phyloP scores from a whole-genome alignment of 2,888 invertebrate genomes.

The Tachystola acroxantha region DNA sequence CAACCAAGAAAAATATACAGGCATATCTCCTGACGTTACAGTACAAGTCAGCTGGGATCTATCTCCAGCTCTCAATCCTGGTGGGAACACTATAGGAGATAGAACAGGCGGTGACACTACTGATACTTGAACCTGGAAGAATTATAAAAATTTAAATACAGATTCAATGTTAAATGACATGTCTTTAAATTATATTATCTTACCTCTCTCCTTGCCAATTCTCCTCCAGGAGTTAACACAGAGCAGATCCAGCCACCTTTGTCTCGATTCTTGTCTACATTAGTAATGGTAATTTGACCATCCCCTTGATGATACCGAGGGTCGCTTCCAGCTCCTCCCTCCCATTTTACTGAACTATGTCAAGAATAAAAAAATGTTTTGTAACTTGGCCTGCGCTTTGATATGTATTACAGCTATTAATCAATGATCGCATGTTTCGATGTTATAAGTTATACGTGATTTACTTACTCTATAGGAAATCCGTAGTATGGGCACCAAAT shows the following conservation, averaged over 20 bases:
- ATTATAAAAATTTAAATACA: background rate
- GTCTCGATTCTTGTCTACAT: slow-evolving; percentile 82
- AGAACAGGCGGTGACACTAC: slow-evolving; percentile 86
- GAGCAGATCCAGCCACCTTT: slow-evolving; percentile 89
- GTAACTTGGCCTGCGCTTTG: no score
- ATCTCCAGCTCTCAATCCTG: slow-evolving; percentile 86
- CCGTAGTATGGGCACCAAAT: slow-evolving; percentile 92
- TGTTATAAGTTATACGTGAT: no score
- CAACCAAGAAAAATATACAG: slow-evolving; percentile 82
- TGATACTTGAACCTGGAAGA: slow-evolving; percentile 56
- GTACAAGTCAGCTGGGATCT: slow-evolving; percentile 90
- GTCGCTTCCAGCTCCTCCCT: slow-evolving; percentile 69
- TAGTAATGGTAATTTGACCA: slow-evolving; percentile 80
- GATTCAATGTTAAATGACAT: no score
- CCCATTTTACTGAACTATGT: slow-evolving; percentile 82
- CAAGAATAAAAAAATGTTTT: background rate
- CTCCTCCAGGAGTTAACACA: slow-evolving; percentile 85
- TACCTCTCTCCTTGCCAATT: slow-evolving; percentile 86
- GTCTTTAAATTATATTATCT: slow-evolving; percentile 22
- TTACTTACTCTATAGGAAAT: slow-evolving; percentile 84
- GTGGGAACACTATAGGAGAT: slow-evolving; percentile 90
- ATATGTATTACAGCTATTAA: no score
- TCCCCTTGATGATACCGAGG: slow-evolving; percentile 72
- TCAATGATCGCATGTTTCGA: no score
- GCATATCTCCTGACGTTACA: slow-evolving; percentile 85